Percentiles rank a stretch among this genome's conserved stretches.
Evolutionary conservation across 2,113 vertebrate genomes (phyloP).

Genomic region (Proterorhinus semilunaris): DNA sequence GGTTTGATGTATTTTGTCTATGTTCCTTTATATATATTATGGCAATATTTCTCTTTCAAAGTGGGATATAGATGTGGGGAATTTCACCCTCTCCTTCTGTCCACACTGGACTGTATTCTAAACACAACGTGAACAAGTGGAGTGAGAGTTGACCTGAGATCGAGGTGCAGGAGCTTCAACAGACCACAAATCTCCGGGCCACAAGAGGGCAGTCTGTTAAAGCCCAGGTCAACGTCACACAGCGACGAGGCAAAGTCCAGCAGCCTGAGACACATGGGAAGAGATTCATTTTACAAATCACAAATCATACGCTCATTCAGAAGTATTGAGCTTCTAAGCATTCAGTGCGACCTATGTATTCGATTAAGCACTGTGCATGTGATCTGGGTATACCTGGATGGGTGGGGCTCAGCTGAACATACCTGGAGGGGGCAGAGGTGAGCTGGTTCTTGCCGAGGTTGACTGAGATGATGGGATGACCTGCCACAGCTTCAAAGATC

Average conservation of each 20-base stretch:
- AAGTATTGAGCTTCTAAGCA: no score
- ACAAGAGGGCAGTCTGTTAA: slow-evolving; percentile 86
- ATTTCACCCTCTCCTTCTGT: no score
- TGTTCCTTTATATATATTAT: no score
- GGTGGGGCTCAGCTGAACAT: slow-evolving; percentile 3
- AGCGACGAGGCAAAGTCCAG: slow-evolving; percentile 80
- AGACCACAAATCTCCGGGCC: slow-evolving; percentile 80
- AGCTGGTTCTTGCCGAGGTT: slow-evolving; percentile 96
- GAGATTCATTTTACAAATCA: no score
- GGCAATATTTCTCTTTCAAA: no score
- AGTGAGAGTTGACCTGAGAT: slow-evolving; percentile 82
- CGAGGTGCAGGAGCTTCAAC: slow-evolving; percentile 83
- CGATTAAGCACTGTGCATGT: no score
- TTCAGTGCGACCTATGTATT: no score
- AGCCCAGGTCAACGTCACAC: slow-evolving; percentile 85
- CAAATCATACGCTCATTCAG: no score
- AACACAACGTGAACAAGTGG: neutral
- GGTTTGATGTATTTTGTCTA: no score
- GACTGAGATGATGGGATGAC: slow-evolving; percentile 66
- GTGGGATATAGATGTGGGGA: no score
- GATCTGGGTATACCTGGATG: no score
- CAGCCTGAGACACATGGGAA: slow-evolving; percentile 72
- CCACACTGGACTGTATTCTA: neutral
- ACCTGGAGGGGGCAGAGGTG: slow-evolving; percentile 83
- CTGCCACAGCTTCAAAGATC: slow-evolving; percentile 79